A percentile compares a stretch with the other conserved stretches of the same genome.
Conservation (phyloP, 1,140 invertebrate genomes). For the Rhopalosiphum maidis region DNA sequence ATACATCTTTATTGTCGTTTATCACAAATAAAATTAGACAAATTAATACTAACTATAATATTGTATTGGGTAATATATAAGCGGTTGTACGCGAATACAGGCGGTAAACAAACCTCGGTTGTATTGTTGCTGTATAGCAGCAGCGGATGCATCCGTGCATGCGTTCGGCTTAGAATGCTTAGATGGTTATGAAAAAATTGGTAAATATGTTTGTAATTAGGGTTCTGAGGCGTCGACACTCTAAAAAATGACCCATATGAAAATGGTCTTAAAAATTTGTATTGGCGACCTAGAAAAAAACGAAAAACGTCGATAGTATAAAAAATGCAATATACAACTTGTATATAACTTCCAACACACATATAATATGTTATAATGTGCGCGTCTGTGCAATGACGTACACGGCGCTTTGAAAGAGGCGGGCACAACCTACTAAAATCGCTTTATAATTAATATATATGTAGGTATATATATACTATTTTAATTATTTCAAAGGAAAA, state of each 20-base stretch:
- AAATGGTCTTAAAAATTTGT: not conserved
- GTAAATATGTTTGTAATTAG: not conserved
- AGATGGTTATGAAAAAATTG: not conserved
- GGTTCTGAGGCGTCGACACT: not conserved
- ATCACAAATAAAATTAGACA: not conserved
- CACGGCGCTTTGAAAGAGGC: not conserved
- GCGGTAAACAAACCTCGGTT: not conserved
- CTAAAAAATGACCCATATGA: not conserved
- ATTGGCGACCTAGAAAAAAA: not conserved
- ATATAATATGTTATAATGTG: not conserved
- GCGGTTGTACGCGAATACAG: not conserved
- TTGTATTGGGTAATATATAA: not conserved
- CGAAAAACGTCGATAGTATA: not conserved
- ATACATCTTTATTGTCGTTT: not conserved
- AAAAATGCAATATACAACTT: conserved; percentile 2
- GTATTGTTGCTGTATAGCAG: not conserved
- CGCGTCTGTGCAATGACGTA: not conserved
- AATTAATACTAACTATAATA: not conserved
- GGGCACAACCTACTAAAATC: not conserved
- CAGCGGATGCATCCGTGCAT: not conserved
- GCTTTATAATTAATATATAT: not conserved
- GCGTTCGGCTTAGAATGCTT: not conserved
- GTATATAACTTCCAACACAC: not conserved
- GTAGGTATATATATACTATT: not conserved
- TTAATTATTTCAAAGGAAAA: not conserved